Base-by-base conservation (phyloP, 1,140 invertebrate species). In the Micrasema minimum region DNA sequence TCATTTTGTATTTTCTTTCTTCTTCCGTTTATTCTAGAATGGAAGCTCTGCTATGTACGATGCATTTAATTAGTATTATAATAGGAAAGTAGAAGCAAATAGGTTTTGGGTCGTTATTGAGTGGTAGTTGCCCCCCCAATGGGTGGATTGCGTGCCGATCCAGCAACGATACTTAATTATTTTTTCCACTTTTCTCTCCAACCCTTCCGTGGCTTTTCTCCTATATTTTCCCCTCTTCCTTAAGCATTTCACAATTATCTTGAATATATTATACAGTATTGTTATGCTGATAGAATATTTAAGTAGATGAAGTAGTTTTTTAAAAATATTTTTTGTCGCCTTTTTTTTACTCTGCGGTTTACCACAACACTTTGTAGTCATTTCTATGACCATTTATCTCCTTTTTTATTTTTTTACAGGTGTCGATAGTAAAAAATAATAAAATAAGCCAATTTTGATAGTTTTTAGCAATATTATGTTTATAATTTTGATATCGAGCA, bases 81-180 rank as follows among this genome's bases (percentile, higher is more conserved):
- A 31, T 57, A 37, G 16, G 26, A 37, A 57, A 57, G 26, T 37
- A 35, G 53, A 37, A 20, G 26, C 22, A 45, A 62, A 20, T 62
- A 41, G 45, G 41, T 45, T 22, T 62, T 10, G n/a, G 38, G 57
- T 23, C 37, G 38, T 45, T 11, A 22, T 31, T 45, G 57, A 62
- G 57, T 57, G 53, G n/a, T 9, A 38, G 37, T 4, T 22, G 20
- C 37, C 20, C 62, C 38, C 23, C 2, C 64, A 20, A 51, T 66
- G 64, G 64, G 64, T 31, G 64, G 23, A 66, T 66, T 38, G 69
- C 69, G 62, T 71, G 69, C 69, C 59, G 57, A 14, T n/a, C 53
- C 57, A 18, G 57, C 37, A 57, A 31, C 57, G 41, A 62, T 62
- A 45, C 37, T 62, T 62, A 45, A 62, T 62, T 62, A 62, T 62